Evolutionary conservation across 2,797 vertebrate genomes (phyloP).

Genomic region (Buphagus erythrorhynchus): DNA sequence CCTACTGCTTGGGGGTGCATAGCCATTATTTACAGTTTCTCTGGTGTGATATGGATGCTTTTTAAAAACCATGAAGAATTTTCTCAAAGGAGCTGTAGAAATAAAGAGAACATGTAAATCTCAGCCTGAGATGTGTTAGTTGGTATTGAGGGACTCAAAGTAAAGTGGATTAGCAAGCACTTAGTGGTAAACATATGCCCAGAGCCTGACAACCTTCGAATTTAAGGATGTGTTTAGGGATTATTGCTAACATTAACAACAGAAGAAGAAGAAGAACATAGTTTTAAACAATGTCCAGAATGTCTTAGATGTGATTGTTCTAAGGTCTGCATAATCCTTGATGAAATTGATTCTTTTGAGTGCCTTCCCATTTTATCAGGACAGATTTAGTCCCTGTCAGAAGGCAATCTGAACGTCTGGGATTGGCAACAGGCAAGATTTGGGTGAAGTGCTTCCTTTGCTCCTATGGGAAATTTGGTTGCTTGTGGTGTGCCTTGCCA

Average conservation of each 20-base stretch:
- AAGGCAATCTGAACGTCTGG: not conserved
- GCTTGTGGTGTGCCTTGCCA: not conserved
- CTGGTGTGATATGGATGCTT: not conserved
- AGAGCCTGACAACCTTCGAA: not conserved
- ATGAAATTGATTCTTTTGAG: not conserved
- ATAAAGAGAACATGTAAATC: not conserved
- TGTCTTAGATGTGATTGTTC: not conserved
- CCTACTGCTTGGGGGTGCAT: fast-evolving
- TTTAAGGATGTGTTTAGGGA: not conserved
- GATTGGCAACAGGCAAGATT: not conserved
- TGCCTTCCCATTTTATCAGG: not conserved
- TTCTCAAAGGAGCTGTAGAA: not conserved
- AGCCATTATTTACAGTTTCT: not conserved
- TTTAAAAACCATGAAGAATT: not conserved
- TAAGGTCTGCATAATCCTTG: not conserved
- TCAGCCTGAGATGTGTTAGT: not conserved
- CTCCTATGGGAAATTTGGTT: not conserved
- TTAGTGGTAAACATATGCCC: not conserved
- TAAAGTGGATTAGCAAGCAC: not conserved
- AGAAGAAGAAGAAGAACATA: not conserved
- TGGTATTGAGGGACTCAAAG: not conserved
- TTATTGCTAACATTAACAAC: not conserved
- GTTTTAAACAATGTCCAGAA: not conserved
- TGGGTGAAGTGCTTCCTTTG: not conserved
- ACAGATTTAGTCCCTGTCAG: not conserved